These are phyloP conservation scores for Metacarcinus magister DNA, from an alignment of 2,888 invertebrate species.

Conservation along the genomic window DNA sequence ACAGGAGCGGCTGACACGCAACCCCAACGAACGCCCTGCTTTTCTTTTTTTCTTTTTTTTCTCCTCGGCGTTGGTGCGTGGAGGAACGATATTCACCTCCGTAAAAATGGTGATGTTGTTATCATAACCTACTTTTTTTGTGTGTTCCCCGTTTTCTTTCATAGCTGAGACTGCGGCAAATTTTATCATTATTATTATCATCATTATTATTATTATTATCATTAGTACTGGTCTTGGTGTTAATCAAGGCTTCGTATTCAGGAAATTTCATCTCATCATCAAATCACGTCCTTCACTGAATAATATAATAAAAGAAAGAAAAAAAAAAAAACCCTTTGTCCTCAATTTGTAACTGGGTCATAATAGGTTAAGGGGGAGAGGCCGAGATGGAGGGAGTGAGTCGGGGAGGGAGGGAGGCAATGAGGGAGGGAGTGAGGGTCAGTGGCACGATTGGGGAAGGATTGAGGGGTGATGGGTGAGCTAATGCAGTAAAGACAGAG, in stretches of 20 bases:
- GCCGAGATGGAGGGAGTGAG: not conserved
- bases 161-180: not conserved
- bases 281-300: not conserved
- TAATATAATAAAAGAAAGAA: too few relatives aligned
- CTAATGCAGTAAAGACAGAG: not conserved
- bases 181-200: not conserved
- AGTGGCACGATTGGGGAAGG: not conserved
- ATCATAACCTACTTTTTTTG: not conserved
- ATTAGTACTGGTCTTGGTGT: not conserved
- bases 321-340: not conserved
- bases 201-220: not conserved
- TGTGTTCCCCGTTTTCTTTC: not conserved
- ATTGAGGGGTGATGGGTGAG: not conserved
- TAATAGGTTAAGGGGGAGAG: constrained; percentile 13
- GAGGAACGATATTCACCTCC: not conserved
- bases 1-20: not conserved
- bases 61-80: too few relatives aligned
- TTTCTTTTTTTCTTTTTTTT: too few relatives aligned
- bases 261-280: not conserved
- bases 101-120: not conserved
- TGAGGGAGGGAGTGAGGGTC: not conserved
- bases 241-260: not conserved
- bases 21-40: not conserved
- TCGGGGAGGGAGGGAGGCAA: not conserved
- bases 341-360: not conserved